Evolutionary conservation across 1,140 invertebrate genomes (phyloP).

Genomic region (Drosophila insularis): DNA sequence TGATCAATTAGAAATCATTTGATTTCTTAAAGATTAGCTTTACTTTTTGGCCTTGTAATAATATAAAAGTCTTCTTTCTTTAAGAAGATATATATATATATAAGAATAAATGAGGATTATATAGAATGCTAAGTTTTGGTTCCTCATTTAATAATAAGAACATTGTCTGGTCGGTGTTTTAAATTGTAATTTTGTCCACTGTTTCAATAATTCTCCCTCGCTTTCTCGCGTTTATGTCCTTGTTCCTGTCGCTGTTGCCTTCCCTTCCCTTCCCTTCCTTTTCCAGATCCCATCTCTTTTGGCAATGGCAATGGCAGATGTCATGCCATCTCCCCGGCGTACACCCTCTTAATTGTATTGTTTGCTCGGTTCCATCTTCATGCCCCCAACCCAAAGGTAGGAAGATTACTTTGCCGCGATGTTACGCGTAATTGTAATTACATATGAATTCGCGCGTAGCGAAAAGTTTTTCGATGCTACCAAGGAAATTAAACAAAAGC

Average conservation of each 20-base stretch:
- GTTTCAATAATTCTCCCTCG: not conserved
- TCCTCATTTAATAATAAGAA: too few species aligned
- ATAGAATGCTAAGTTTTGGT: too few species aligned
- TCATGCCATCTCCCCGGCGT: constrained; percentile 2
- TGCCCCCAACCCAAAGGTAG: not conserved
- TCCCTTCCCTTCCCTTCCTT: too few species aligned
- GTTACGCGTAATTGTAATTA: constrained; percentile 73
- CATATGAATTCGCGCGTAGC: constrained; percentile 60
- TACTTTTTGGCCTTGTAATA: too few species aligned
- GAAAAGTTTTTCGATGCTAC: constrained; percentile 39
- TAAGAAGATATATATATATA: too few species aligned
- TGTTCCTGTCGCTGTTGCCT: too few species aligned
- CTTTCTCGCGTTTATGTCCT: not conserved
- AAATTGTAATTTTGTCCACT: not conserved
- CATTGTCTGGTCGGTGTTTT: not conserved
- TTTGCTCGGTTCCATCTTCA: constrained; percentile 10
- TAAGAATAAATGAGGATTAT: too few species aligned
- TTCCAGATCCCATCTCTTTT: constrained; percentile 1
- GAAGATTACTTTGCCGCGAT: constrained; percentile 38
- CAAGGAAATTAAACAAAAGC: constrained; percentile 54
- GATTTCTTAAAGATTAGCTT: too few species aligned
- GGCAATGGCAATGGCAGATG: constrained; percentile 23
- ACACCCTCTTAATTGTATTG: constrained; percentile 33
- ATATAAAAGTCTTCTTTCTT: too few species aligned
- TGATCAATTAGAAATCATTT: too few species aligned